Evolutionary conservation across 2,797 vertebrate species (phyloP), one percentile per base, ranked within the genome.

Genomic region (Linurgus olivaceus): DNA sequence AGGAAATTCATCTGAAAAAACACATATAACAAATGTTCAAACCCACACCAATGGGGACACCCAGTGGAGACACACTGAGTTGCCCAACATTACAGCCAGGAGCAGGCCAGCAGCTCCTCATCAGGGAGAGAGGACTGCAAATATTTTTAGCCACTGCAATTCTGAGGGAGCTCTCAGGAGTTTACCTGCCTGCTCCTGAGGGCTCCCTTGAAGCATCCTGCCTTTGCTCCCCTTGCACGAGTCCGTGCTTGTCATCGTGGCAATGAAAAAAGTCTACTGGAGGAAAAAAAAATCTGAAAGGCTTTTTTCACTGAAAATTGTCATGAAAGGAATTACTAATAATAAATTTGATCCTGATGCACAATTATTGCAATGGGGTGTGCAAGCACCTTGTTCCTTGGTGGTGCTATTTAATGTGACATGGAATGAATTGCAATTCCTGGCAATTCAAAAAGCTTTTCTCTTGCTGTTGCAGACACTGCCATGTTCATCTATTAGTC

Each of bases 181-280:
- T 50, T 85, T 35, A 16, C 24, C n/a, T 52, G 29, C 21, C 38
- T 55, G n/a, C 48, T 15, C 4, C 44, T 55, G 35, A 8, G 18
- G 38, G 51, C 44, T 82, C 19, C 11, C 31, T 29, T 2, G 1
- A n/a, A 68, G 50, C 13, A 0, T 57, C 65, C 73, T 47, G 35
- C 17, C 3, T 48, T 79, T 79, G 72, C 51, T 47, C 40, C 48
- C n/a, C 40, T 76, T 88, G 57, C 23, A 19, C 0, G 1, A 48
- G n/a, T 11, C 6, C 0, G 0, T 14, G 40, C 48, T n/a, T 1
- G 0, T 21, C 0, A 2, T 25, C 0, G 0, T 55, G 38, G 44
- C 23, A 24, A 35, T 24, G 23, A 57, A 17, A 33, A 57, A 57
- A 7, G n/a, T 33, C 54, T 35, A 3, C 8, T 55, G 54, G n/a